These are phyloP conservation scores for Sclerurus mexicanus DNA, from an alignment of 2,113 vertebrate species.

Conservation along the genomic window DNA sequence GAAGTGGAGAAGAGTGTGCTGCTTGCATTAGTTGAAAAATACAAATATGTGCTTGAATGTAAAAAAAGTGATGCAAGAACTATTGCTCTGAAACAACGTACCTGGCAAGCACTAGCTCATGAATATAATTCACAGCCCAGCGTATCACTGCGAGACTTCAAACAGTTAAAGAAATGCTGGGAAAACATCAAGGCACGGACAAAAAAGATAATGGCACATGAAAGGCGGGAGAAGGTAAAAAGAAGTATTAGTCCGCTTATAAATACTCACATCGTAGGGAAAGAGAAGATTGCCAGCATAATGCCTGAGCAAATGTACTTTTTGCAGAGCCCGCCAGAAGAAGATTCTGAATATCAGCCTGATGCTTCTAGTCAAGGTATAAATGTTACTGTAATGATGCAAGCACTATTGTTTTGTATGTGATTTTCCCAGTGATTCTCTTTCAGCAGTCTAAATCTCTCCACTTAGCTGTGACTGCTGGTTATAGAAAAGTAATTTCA, in stretches of 20 bases:
- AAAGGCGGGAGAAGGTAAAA: constrained; percentile 81
- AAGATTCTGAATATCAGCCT: constrained; percentile 77
- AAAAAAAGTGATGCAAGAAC: constrained; percentile 83
- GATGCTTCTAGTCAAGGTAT: constrained; percentile 77
- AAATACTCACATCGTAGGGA: constrained; percentile 74
- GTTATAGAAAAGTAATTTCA: not conserved
- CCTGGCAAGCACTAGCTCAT: constrained; percentile 81
- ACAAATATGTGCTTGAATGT: constrained; percentile 82
- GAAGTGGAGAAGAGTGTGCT: constrained; percentile 84
- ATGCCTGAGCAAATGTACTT: constrained; percentile 83
- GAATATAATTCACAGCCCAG: constrained; percentile 83
- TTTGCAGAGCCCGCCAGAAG: constrained; percentile 78
- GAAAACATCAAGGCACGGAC: constrained; percentile 86
- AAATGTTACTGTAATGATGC: not conserved
- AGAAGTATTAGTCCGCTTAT: constrained; percentile 77
- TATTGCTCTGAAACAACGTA: constrained; percentile 81
- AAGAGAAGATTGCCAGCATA: constrained; percentile 80
- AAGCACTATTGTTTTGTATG: not conserved
- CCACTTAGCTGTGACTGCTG: not conserved
- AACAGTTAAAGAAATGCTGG: constrained; percentile 85
- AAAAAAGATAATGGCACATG: constrained; percentile 86
- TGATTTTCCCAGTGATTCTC: not conserved
- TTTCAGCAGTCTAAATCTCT: not conserved
- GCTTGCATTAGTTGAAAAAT: constrained; percentile 81
- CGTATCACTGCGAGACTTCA: constrained; percentile 81